Conservation (phyloP, 2,888 invertebrate species). For the Drosophila mulleri region DNA sequence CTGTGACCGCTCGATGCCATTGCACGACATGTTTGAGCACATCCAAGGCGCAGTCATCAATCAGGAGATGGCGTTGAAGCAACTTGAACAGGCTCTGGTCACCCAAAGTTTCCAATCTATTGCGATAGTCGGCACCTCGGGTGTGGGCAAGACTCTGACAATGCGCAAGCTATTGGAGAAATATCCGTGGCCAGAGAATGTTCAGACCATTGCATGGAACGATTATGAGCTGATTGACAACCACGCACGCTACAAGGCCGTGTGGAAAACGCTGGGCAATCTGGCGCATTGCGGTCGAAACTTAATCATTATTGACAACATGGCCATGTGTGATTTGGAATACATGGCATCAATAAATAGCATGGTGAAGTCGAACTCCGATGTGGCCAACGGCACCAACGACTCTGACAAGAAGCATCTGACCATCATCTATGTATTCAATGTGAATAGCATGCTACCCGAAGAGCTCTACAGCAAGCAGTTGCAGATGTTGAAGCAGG, state of each 20-base stretch:
- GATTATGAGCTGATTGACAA: constrained; percentile 27
- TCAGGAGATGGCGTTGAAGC: constrained; percentile 64
- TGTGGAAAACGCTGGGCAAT: constrained; percentile 46
- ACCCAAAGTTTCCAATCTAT: constrained; percentile 67
- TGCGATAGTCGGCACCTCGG: constrained; percentile 77
- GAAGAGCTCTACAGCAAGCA: constrained; percentile 43
- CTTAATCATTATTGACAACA: constrained; percentile 82
- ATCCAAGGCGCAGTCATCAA: constrained; percentile 61
- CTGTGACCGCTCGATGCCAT: constrained; percentile 62
- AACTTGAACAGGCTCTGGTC: constrained; percentile 65
- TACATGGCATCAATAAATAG: constrained; percentile 66
- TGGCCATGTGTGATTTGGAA: constrained; percentile 61
- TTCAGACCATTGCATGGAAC: constrained; percentile 74
- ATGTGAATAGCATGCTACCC: constrained; percentile 61
- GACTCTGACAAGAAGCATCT: constrained; percentile 45
- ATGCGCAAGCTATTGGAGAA: constrained; percentile 61
- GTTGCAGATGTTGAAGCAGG: constrained; percentile 29
- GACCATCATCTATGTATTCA: constrained; percentile 80
- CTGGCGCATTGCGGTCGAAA: constrained; percentile 82
- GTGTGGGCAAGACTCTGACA: constrained; percentile 82
- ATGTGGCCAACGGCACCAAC: constrained; percentile 12
- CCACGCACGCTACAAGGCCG: constrained; percentile 33
- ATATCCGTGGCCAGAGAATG: constrained; percentile 83
- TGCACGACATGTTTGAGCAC: constrained; percentile 49
- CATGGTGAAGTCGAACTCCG: constrained; percentile 17